phyloP scores from a whole-genome alignment of 2,888 invertebrate species.

The Hirudinaria manillensis region DNA sequence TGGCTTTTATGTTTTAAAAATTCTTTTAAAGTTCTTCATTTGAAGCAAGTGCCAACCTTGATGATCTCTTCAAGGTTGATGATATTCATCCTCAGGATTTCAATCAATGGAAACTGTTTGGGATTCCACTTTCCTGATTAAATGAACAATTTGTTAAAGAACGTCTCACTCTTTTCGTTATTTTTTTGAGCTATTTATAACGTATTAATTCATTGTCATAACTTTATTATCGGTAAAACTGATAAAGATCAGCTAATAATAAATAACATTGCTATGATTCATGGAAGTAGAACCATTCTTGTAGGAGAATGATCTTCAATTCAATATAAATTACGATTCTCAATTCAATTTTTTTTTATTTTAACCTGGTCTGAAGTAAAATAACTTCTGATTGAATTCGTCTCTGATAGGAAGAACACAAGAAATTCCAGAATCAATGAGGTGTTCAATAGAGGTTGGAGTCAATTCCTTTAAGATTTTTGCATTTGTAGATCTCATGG shows the following conservation, averaged over 20 bases:
- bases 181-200: too few species aligned
- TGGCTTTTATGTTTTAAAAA: too few species aligned
- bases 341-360: too few species aligned
- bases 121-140: slow-evolving; percentile 53
- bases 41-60: not conserved
- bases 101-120: slow-evolving; percentile 51
- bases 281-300: too few species aligned
- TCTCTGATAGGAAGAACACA: slow-evolving; percentile 47
- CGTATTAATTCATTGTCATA: too few species aligned
- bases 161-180: too few species aligned
- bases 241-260: too few species aligned
- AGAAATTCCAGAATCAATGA: slow-evolving; percentile 47
- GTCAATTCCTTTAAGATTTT: slow-evolving; percentile 49
- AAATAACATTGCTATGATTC: too few species aligned
- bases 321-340: not conserved
- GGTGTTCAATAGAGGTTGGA: slow-evolving; percentile 46
- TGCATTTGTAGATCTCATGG: slow-evolving; percentile 46
- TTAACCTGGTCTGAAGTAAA: slow-evolving; percentile 49
- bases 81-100: slow-evolving; percentile 59
- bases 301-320: too few species aligned
- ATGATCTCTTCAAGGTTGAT: slow-evolving; percentile 56
- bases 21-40: too few species aligned
- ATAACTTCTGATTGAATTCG: slow-evolving; percentile 50
- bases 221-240: too few species aligned
- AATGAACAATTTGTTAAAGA: too few species aligned